Base-by-base conservation (phyloP, 2,888 invertebrate genomes). In the Phalera bucephala region DNA sequence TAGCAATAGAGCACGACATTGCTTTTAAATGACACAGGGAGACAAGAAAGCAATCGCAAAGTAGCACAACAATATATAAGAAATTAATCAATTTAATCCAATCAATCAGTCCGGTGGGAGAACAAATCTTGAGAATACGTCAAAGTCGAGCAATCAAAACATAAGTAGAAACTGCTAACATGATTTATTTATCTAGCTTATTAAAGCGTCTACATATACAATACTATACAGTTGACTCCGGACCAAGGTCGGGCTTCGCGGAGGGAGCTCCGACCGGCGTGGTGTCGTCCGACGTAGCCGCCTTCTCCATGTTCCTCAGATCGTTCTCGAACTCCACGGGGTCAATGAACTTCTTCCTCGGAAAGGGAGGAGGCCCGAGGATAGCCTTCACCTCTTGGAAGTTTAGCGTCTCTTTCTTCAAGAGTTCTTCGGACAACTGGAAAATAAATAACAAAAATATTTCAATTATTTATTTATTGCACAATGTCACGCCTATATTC, bases 401-500 rank as follows among this genome's bases (percentile, higher is more conserved):
- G 66, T 95, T 96, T 3, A 99, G 83, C 0, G 99, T 97, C 89
- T 99, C 99, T 66, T 94, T 96, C 65, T 95, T 94, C 13, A 99
- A 71, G 14, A 99, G 90, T 8, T 93, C 93, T 73, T 95, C 93
- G 0, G 99, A 98, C 37, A 99, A 91, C 98, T 98, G 77, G 10
- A 29, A 29, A 6, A 10, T 3, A 14, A 25, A n/a, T n/a, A n/a
- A n/a, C n/a, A n/a, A n/a, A n/a, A n/a, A n/a, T n/a, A n/a, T n/a
- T n/a, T n/a, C n/a, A n/a, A n/a, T n/a, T n/a, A n/a, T n/a, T n/a
- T n/a, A n/a, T n/a, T n/a, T n/a, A n/a, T n/a, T n/a, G n/a, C n/a
- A n/a, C n/a, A n/a, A n/a, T n/a, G n/a, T n/a, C n/a, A n/a, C n/a
- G n/a, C n/a, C n/a, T n/a, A n/a, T n/a, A n/a, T n/a, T n/a, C n/a